phyloP scores from a whole-genome alignment of 2,113 vertebrate genomes.

The Pseudorhombus dupliciocellatus region DNA sequence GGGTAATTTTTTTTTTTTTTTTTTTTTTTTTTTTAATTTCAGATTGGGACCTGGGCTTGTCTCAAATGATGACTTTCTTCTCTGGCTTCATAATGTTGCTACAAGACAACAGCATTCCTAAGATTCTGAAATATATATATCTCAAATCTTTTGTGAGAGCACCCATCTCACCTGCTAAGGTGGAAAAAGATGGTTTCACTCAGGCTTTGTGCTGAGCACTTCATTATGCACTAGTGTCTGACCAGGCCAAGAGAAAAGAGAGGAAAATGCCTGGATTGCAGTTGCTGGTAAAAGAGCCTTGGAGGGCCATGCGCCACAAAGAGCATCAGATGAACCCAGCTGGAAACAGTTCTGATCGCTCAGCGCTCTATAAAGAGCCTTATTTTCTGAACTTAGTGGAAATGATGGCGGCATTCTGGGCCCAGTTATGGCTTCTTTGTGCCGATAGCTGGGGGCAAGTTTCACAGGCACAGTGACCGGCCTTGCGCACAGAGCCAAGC shows the following conservation, averaged over 20 bases:
- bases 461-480: slow-evolving; percentile 38
- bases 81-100: too few relatives aligned
- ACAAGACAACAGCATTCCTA: too few relatives aligned
- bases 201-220: slow-evolving; percentile 53
- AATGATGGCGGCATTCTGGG: slow-evolving; percentile 50
- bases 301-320: slow-evolving; percentile 28
- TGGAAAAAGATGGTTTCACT: slow-evolving; percentile 44
- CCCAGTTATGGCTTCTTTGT: slow-evolving; percentile 58
- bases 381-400: slow-evolving; percentile 55
- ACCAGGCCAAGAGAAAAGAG: slow-evolving; percentile 42
- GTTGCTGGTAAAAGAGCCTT: slow-evolving; percentile 50
- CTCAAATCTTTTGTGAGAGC: not conserved
- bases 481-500: slow-evolving; percentile 27
- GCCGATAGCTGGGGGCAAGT: slow-evolving; percentile 46
- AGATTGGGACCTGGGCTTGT: too few relatives aligned
- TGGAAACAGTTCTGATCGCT: slow-evolving; percentile 49
- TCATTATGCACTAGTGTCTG: slow-evolving; percentile 57
- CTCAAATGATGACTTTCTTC: too few relatives aligned
- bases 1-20: not conserved
- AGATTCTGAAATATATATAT: too few relatives aligned
- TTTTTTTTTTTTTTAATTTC: too few relatives aligned
- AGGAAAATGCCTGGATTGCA: slow-evolving; percentile 39
- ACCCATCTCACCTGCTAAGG: slow-evolving; percentile 19
- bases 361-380: slow-evolving; percentile 40
- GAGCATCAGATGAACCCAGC: slow-evolving; percentile 56